Evolutionary conservation across 1,140 invertebrate species (phyloP), one percentile per base, ranked within the genome.

Genomic region (Eulimnadia texana): DNA sequence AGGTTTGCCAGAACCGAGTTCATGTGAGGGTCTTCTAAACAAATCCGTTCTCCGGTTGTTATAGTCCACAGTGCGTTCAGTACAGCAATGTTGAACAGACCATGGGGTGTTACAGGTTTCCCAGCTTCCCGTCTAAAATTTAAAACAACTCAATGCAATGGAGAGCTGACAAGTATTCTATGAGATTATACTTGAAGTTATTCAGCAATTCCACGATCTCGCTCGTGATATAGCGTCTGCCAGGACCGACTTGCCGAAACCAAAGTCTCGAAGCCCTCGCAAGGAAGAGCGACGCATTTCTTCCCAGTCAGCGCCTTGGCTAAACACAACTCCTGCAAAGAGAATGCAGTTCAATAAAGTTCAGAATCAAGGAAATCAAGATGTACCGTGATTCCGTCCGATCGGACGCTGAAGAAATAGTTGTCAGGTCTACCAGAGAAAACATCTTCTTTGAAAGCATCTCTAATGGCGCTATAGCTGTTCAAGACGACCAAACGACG

Each of bases 211-310:
- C 64, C 9, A 51, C 19, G 0, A 64, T 61, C 29, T 74, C 72
- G 23, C 69, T 66, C 25, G 65, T 60, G 13, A 69, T n/a, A n/a
- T 60, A 3, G 64, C 19, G 1, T 24, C 33, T 63, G 75, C 75
- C 67, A 77, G 67, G 1, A 65, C 64, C 16, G 68, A 67, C 64
- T 81, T 77, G 0, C 85, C 85, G 60, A 88, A 84, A 2, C 85
- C 86, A 66, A 79, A 82, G 64, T 86, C 82, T 16, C 84, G 71
- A 65, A 88, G 74, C 60, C 83, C 78, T 1, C 80, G 74, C 2
- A 88, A 70, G 0, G 82, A 76, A 64, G 85, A 88, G 58, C 84
- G 76, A 33, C 84, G 74, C 66, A 88, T 84, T 47, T 84, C 78
- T 61, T 80, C 77, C 85, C 86, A 89, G 13, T 78, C 70, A 20